Evolutionary conservation across 2,797 vertebrate species (phyloP).

Genomic region (Ambastaia sidthimunki): DNA sequence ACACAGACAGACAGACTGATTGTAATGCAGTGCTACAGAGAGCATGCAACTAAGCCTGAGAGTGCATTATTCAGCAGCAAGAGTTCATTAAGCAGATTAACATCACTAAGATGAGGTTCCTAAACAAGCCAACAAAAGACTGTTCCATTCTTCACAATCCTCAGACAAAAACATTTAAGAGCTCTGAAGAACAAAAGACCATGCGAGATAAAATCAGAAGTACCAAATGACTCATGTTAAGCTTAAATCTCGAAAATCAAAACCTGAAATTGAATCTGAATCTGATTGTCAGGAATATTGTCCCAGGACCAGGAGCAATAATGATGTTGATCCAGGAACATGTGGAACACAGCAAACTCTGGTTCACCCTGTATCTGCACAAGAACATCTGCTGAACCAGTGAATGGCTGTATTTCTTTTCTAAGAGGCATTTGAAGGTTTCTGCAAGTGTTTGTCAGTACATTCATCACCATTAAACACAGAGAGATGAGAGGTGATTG

Average conservation of each 20-base stretch:
- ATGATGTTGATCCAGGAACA: no score
- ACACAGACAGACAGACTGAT: not conserved
- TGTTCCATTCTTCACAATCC: conserved; percentile 4
- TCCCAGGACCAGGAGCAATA: no score
- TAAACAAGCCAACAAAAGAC: conserved; percentile 24
- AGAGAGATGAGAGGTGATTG: not conserved
- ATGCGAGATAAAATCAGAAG: not conserved
- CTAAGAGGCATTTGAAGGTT: conserved; percentile 11
- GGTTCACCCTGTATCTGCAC: not conserved
- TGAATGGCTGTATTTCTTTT: not conserved
- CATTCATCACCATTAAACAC: conserved; percentile 2
- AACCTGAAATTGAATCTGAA: not conserved
- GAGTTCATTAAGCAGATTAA: conserved; percentile 53
- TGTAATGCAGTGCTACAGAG: not conserved
- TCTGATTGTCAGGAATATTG: no score
- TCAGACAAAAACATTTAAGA: not conserved
- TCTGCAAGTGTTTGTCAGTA: conserved; percentile 6
- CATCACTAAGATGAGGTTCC: conserved; percentile 39
- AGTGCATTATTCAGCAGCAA: conserved; percentile 29
- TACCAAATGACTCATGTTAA: not conserved
- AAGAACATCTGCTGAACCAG: not conserved
- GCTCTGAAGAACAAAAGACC: not conserved
- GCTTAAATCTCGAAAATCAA: not conserved
- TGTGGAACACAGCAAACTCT: no score
- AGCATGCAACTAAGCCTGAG: conserved; percentile 14